Evolutionary conservation across 1,140 invertebrate species (phyloP).

Genomic region (Arion vulgaris): DNA sequence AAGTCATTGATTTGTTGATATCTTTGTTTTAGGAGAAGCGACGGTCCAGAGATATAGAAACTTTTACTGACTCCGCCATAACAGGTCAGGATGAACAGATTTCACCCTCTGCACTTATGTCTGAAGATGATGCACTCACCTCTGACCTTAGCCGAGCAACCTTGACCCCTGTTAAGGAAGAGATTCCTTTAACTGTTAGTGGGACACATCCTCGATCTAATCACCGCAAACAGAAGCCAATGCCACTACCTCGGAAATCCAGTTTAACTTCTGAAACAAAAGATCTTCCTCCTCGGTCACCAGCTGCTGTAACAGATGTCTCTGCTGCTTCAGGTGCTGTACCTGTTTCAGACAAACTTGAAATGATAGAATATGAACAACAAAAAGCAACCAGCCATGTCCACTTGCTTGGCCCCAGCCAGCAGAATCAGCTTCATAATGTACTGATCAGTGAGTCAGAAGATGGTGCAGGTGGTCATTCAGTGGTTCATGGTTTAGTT

Average conservation of each 20-base stretch:
- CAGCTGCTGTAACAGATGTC: background rate
- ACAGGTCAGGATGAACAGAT: conserved; percentile 1
- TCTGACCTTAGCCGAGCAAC: background rate
- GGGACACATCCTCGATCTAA: background rate
- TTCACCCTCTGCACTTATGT: background rate
- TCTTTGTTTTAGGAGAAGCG: conserved; percentile 63
- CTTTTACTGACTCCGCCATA: conserved; percentile 64
- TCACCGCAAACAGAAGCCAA: conserved; percentile 8
- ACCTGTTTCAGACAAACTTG: background rate
- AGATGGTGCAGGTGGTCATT: background rate
- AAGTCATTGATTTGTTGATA: too few species aligned
- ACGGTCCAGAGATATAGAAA: conserved; percentile 70
- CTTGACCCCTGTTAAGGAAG: conserved; percentile 25
- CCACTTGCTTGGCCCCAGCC: background rate
- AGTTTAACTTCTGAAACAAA: conserved; percentile 22
- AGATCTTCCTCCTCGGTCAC: background rate
- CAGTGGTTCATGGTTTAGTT: background rate
- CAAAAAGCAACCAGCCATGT: background rate
- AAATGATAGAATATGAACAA: background rate
- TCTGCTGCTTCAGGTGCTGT: background rate
- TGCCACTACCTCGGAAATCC: conserved; percentile 27
- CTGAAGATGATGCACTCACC: background rate
- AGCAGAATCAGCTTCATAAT: background rate
- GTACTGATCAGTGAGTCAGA: background rate
- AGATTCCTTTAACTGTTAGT: background rate